Evolutionary conservation across 2,888 invertebrate genomes (phyloP), one percentile per base, ranked within the genome.

Genomic region (Acanthacorydalis orientalis): DNA sequence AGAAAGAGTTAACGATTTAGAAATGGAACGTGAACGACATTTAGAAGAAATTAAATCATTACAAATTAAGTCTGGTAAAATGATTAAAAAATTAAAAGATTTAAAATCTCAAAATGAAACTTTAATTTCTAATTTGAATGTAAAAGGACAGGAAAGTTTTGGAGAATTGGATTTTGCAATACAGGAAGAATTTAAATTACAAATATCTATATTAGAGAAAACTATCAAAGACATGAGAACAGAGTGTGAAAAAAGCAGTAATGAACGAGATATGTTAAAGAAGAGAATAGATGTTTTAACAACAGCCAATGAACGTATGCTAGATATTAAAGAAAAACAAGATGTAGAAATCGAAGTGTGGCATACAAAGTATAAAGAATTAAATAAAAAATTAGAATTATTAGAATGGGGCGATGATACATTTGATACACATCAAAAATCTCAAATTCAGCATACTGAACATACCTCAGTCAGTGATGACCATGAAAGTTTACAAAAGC

Each of bases 21-120:
- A 75, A 54, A 60, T 67, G 1, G 75, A 80, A 51, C 73, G 76
- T 50, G 69, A 74, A 14, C 65, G 67, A 41, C 62, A 80, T 15
- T 67, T 72, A 49, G 70, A 74, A 47, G 82, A 84, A 54, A 69
- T 83, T 8, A 73, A 76, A 52, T 67, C 74, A 31, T 67, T 74
- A 50, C 80, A 84, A 61, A 64, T 77, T 0, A 87, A 87, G 60
- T 77, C 80, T 32, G 75, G 78, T 1, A 90, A 87, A 66, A 73
- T 88, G 53, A 68, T 91, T 54, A 83, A 83, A 57, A 91, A 89
- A 63, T 65, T 91, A 40, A 91, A 89, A 62, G 83, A 87, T 59
- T 75, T 87, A 47, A 91, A 90, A 63, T 64, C 66, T 2, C 75
- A 74, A 51, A 75, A 80, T 57, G 81, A 82, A 35, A 68, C 71